Evolutionary conservation across 2,113 vertebrate genomes (phyloP).

Genomic region (Passer montanus): DNA sequence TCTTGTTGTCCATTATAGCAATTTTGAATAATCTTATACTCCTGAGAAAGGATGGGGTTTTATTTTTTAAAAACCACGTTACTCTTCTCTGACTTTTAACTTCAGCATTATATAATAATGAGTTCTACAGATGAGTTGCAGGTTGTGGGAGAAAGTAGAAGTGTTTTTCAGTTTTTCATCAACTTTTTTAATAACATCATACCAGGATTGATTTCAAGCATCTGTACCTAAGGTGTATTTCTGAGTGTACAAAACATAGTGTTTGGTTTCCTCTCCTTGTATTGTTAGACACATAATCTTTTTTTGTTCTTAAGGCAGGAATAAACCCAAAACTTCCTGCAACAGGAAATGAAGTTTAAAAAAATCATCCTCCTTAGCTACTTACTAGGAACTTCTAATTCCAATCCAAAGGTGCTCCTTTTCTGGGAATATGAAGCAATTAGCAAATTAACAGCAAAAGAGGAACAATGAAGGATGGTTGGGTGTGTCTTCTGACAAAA

Average conservation of each 20-base stretch:
- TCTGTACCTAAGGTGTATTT: background rate
- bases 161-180: background rate
- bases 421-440: background rate
- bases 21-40: background rate
- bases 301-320: background rate
- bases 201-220: background rate
- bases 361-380: background rate
- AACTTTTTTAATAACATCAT: background rate
- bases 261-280: background rate
- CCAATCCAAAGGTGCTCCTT: background rate
- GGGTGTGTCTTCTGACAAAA: background rate
- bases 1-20: background rate
- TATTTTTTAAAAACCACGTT: background rate
- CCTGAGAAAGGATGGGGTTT: background rate
- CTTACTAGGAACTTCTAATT: background rate
- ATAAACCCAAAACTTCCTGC: background rate
- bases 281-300: background rate
- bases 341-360: background rate
- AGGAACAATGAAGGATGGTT: background rate
- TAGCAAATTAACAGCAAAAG: slow-evolving; percentile 4
- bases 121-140: background rate
- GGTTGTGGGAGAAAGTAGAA: background rate
- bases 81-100: background rate
- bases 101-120: background rate
- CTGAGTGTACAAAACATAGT: background rate